A percentile compares a stretch with the other conserved stretches of the same genome.
Evolutionary conservation across 2,888 invertebrate species (phyloP).

Genomic region (Smittia aterrima): DNA sequence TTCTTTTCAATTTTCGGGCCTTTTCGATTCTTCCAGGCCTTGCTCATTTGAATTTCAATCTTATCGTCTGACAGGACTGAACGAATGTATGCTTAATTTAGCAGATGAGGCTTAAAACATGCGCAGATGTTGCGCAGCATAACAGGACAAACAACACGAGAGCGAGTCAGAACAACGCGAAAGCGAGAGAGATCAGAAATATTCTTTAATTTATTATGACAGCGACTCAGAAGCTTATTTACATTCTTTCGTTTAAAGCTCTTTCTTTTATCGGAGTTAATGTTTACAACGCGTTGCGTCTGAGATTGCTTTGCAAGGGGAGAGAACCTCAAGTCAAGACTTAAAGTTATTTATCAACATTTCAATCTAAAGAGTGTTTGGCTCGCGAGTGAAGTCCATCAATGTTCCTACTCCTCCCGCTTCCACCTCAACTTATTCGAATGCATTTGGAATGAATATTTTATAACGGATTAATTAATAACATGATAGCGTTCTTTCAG

Average conservation of each 20-base stretch:
- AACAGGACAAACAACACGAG: background rate
- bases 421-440: no score
- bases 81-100: background rate
- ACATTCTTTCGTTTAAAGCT: slow-evolving; percentile 25
- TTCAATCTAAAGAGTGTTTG: no score
- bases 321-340: background rate
- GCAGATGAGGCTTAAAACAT: background rate
- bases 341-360: no score
- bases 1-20: slow-evolving; percentile 2
- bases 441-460: slow-evolving; percentile 23
- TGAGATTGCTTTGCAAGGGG: background rate
- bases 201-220: slow-evolving; percentile 34
- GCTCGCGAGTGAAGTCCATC: no score
- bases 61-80: background rate
- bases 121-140: slow-evolving; percentile 3
- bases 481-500: slow-evolving; percentile 1
- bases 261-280: background rate
- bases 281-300: background rate
- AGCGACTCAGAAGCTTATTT: slow-evolving; percentile 36
- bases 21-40: background rate
- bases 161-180: background rate
- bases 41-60: slow-evolving; percentile 6
- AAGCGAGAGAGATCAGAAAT: slow-evolving; percentile 5
- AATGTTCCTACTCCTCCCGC: no score
- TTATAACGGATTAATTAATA: slow-evolving; percentile 41